Evolutionary conservation across 2,888 invertebrate species (phyloP), one percentile per base, ranked within the genome.

Genomic region (Metellina segmentata): DNA sequence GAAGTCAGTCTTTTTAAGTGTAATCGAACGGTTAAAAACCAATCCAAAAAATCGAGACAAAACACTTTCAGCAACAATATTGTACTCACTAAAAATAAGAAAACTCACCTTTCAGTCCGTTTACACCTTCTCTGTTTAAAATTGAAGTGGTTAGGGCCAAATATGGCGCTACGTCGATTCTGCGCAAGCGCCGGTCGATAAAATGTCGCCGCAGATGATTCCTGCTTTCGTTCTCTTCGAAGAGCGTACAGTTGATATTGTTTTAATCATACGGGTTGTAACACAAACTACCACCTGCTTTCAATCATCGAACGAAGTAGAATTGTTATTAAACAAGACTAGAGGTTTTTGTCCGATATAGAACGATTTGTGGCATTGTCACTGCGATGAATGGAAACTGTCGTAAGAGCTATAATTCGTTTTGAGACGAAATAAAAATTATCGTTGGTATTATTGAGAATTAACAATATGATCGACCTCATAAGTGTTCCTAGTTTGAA

Each of bases 111-210:
- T 72, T 11, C 52, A 72, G 9, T 16, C 34, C 16, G 72, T 16
- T 51, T n/a, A 49, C 49, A 16, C 48, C 53, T 61, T 52, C 49
- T 90, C 69, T 70, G 16, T 48, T 34, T 19, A 20, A 75, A 7
- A 20, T 72, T 81, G n/a, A 48, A 78, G 61, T 51, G 16, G 34
- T 48, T 53, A 19, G 52, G 90, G 70, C 79, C 91, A 87, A 91
- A 91, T 87, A 91, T 91, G 91, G 91, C 82, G 72, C 13, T 71
- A 20, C 16, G 0, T 34, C 11, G 11, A 52, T 11, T 71, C 49
- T 53, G 78, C 82, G 91, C 91, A 51, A 87, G 91, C 86, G 91
- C 78, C 8, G 78, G 53, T 91, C 91, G 91, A 91, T 91, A 91
- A 34, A 34, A 61, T 70, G 82, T 86, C 91, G 77, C 86, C 75